Conservation (phyloP, 2,113 vertebrate genomes). For the Coreoperca whiteheadi region DNA sequence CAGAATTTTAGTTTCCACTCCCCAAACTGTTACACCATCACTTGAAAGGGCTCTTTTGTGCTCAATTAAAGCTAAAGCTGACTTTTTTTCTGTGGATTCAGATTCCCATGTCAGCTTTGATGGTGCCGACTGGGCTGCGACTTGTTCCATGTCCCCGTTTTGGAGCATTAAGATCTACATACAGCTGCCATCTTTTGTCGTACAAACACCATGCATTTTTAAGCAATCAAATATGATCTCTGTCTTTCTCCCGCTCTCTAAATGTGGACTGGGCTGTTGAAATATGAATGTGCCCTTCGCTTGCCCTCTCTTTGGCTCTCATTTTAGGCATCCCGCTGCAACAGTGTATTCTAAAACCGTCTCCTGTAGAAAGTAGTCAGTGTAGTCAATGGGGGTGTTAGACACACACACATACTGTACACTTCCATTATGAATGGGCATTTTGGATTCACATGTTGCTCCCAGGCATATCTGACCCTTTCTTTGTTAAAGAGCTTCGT, state of each 20-base stretch:
- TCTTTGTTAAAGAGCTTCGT: conserved; percentile 52
- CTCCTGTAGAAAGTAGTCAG: conserved; percentile 31
- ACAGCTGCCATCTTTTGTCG: conserved; percentile 37
- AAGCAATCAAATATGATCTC: conserved; percentile 64
- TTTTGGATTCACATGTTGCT: conserved; percentile 56
- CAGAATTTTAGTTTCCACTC: conserved; percentile 51
- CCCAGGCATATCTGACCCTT: conserved; percentile 50
- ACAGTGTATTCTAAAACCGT: conserved; percentile 54
- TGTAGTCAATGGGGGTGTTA: conserved; percentile 45
- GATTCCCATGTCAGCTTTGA: conserved; percentile 40
- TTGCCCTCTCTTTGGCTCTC: conserved; percentile 67
- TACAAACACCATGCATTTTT: conserved; percentile 74
- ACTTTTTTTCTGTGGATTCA: neutral
- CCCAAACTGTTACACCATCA: conserved; percentile 36
- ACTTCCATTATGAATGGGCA: conserved; percentile 55
- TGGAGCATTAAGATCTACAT: conserved; percentile 36
- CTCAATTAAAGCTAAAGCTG: conserved; percentile 58
- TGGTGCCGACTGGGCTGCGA: conserved; percentile 32
- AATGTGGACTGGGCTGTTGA: conserved; percentile 64
- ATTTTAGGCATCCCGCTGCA: conserved; percentile 45
- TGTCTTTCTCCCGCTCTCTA: conserved; percentile 32
- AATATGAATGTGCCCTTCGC: conserved; percentile 79
- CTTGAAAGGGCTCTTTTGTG: conserved; percentile 54
- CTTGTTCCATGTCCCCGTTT: conserved; percentile 38
- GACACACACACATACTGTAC: conserved; percentile 46